phyloP scores from a whole-genome alignment of 2,888 invertebrate species.

The Lasioglossum villosulum region DNA sequence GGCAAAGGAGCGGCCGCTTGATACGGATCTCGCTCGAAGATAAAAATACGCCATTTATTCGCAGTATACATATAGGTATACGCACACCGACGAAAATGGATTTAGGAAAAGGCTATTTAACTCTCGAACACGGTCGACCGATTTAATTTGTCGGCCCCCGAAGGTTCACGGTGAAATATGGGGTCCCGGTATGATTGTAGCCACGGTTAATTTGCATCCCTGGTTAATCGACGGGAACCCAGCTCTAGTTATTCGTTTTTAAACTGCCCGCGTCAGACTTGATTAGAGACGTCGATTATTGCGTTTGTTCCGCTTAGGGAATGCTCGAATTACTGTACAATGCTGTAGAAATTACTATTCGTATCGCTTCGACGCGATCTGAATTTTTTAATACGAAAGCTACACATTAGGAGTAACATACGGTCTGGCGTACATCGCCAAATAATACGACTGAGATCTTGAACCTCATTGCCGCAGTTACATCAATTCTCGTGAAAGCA shows the following conservation, averaged over 20 bases:
- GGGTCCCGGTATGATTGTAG: not conserved
- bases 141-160: slow-evolving; percentile 5
- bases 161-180: slow-evolving; percentile 5
- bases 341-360: not conserved
- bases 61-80: not conserved
- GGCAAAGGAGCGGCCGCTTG: slow-evolving; percentile 20
- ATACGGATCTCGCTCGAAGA: slow-evolving; percentile 1
- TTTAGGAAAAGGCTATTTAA: slow-evolving; percentile 23
- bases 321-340: not conserved
- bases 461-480: no score
- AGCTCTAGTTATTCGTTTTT: not conserved
- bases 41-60: not conserved
- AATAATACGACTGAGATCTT: no score
- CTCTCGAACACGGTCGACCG: not conserved
- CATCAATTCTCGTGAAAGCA: no score
- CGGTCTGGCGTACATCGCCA: no score
- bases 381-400: no score
- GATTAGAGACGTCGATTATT: not conserved
- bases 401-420: no score
- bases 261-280: not conserved
- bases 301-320: not conserved
- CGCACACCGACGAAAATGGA: slow-evolving; percentile 6
- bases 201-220: not conserved
- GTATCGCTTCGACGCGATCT: not conserved
- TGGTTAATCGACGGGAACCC: not conserved